These are phyloP conservation scores for Sylvia borin DNA, from an alignment of 2,797 vertebrate species.

Conservation along the genomic window DNA sequence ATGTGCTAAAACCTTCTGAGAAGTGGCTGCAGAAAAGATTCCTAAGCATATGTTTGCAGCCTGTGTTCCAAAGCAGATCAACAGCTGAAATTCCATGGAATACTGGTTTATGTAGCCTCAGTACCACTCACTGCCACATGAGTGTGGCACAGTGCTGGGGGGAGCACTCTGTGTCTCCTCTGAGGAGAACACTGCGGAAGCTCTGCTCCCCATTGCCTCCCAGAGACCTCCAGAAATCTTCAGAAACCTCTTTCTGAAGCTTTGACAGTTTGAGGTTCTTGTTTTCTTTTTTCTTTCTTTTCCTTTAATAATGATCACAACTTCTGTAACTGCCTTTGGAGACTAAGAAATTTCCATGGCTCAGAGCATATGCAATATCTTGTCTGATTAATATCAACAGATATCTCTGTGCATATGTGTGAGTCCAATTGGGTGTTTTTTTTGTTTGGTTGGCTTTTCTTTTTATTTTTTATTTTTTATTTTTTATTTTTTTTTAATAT, in stretches of 20 bases:
- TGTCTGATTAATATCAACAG: constrained; percentile 10
- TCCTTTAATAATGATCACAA: neutral
- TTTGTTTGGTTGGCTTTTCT: too few relatives aligned
- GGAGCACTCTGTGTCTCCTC: neutral
- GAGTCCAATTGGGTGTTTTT: neutral
- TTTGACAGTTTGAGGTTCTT: neutral
- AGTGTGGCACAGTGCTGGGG: accelerated
- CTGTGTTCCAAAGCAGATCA: neutral
- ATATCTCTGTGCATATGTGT: neutral
- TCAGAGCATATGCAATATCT: neutral
- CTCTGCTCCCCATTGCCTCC: neutral
- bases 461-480: too few relatives aligned
- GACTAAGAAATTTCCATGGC: neutral
- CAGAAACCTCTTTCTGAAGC: neutral
- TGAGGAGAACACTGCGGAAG: accelerated
- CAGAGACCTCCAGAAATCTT: neutral
- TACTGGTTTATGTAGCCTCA: accelerated
- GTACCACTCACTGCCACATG: accelerated
- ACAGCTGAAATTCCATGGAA: neutral
- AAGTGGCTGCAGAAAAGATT: neutral
- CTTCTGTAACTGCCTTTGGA: constrained; percentile 10
- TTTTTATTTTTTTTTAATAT: neutral
- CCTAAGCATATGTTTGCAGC: neutral
- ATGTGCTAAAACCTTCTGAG: neutral
- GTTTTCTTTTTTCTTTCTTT: neutral